Evolutionary conservation across 2,888 invertebrate genomes (phyloP), one percentile per base, ranked within the genome.

Genomic region (Petrophora chlorosata): DNA sequence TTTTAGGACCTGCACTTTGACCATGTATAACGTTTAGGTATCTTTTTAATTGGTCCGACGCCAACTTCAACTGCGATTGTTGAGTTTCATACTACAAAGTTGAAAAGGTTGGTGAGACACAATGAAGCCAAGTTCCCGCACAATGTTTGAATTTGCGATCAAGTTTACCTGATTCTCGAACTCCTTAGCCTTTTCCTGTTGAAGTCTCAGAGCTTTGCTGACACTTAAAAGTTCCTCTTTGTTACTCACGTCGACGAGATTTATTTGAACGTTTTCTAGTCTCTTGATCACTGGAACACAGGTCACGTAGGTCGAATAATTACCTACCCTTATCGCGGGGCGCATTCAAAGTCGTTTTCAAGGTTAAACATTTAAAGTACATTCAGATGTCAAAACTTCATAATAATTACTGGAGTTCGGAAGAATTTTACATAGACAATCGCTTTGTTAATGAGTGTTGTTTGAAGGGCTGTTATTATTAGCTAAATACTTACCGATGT

Each of bases 171-270:
- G 90, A 59, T 73, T 78, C 58, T 88, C 80, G 16, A 89, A 61
- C 63, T 91, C 89, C 62, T 88, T 90, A 3, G 86, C 74, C 55
- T 86, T 87, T 68, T 91, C 90, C 69, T 91, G 88, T 58, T 91
- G 90, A 35, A 83, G 86, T 90, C 79, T 92, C 79, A 84, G 87
- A 64, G 79, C 76, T 70, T 84, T 87, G 61, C 91, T 90, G 13
- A 82, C 69, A 54, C 74, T 82, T 67, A 96, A 80, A 77, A 95
- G 89, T 14, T 92, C 91, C 48, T 94, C 94, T 63, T 92, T 93
- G 72, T 94, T 93, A 28, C 92, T 91, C 26, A 93, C 90, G 58
- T 93, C 92, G 55, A 94, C 93, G 36, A 95, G 90, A 91, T 94
- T 92, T 28, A 89, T 82, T 76, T 91, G 90, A 19, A 90, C 85